Percentiles rank a stretch among this genome's conserved stretches.
Evolutionary conservation across 2,888 invertebrate species (phyloP).

Genomic region (Cyrtodaria siliqua): DNA sequence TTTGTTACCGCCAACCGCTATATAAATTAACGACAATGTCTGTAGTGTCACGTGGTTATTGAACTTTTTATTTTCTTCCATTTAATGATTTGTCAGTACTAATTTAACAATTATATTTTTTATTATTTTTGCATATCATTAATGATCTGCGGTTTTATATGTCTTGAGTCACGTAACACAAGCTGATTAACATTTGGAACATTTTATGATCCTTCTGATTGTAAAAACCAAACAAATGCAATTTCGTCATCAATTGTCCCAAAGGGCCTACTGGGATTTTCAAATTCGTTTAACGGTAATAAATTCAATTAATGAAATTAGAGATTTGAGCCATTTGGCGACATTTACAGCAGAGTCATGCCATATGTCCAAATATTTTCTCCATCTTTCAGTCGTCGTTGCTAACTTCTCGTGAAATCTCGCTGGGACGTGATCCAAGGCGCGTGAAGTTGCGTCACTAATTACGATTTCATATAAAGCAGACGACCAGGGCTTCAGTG

Average conservation of each 20-base stretch:
- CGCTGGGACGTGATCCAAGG: conserved; percentile 52
- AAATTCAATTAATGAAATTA: conserved; percentile 67
- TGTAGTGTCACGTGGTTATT: too few relatives aligned
- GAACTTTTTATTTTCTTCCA: too few relatives aligned
- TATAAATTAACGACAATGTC: too few relatives aligned
- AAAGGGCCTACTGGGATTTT: conserved; percentile 48
- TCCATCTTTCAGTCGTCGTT: conserved; percentile 18
- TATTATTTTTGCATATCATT: too few relatives aligned
- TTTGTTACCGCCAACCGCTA: too few relatives aligned
- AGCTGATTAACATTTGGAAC: conserved; percentile 14
- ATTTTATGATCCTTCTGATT: conserved; percentile 23
- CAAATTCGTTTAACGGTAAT: conserved; percentile 60
- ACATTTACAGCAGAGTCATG: conserved; percentile 26
- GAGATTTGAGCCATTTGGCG: conserved; percentile 49
- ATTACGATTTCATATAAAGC: conserved; percentile 53
- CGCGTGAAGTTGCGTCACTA: conserved; percentile 72
- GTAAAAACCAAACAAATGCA: conserved; percentile 20
- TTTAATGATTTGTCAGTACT: too few relatives aligned
- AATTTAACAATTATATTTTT: too few relatives aligned
- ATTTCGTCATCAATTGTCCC: conserved; percentile 34
- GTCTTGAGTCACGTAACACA: conserved; percentile 19
- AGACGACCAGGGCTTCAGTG: conserved; percentile 40
- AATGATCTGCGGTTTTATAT: not conserved
- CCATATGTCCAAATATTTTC: conserved; percentile 63
- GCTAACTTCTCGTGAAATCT: conserved; percentile 52